Evolutionary conservation across 35 echinoderm and acorn worm species (phyloP).

Genomic region (Ophioderma brevispina): DNA sequence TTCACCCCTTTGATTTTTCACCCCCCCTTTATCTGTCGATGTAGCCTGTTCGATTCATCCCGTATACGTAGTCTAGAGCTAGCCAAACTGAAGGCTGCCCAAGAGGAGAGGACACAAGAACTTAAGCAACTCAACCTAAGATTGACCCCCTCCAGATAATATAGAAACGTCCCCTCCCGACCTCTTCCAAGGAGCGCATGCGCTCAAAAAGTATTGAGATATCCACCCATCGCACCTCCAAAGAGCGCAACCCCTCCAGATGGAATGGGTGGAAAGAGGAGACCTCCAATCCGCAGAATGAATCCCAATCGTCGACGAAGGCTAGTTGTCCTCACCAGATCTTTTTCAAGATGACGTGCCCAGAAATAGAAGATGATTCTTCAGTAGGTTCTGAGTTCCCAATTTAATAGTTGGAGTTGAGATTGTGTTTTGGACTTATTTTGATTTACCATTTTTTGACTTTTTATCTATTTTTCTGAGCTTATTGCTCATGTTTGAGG

Average conservation of each 20-base stretch:
- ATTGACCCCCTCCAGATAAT: too few species aligned
- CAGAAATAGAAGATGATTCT: conserved; percentile 31
- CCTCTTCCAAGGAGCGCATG: neutral
- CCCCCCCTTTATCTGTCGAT: conserved; percentile 12
- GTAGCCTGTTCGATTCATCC: neutral
- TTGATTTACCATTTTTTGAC: too few species aligned
- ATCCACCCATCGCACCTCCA: neutral
- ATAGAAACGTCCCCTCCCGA: neutral
- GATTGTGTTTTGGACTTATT: too few species aligned
- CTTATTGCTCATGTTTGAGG: neutral
- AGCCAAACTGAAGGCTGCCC: neutral
- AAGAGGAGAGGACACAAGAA: too few species aligned
- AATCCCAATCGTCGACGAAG: neutral
- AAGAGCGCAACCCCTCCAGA: neutral
- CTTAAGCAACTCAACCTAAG: too few species aligned
- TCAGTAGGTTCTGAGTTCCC: conserved; percentile 19
- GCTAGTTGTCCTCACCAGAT: conserved; percentile 16
- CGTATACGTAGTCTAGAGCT: neutral
- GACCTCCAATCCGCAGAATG: neutral
- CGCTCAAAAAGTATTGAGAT: neutral
- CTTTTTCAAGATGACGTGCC: conserved; percentile 27
- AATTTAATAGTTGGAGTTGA: neutral
- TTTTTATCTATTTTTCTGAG: too few species aligned
- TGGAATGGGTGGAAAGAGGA: neutral
- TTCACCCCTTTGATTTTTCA: too few species aligned